Conservation (phyloP, 2,797 vertebrate species). For the Menidia menidia region DNA sequence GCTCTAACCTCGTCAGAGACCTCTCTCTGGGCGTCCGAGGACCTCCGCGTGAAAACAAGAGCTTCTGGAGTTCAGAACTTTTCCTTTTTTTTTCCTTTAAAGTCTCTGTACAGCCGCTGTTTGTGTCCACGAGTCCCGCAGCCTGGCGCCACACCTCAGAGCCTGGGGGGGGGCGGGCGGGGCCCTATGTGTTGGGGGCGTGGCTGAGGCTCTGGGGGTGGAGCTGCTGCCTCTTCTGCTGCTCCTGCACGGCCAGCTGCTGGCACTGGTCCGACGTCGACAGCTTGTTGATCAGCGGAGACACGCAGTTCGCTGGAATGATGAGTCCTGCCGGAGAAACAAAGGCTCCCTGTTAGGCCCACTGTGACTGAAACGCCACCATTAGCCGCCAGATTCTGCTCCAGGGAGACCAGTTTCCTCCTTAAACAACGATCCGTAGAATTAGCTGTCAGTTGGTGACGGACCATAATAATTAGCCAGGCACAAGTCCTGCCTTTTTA, state of each 20-base stretch:
- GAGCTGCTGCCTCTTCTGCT: conserved; percentile 97
- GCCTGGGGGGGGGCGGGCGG: conserved; percentile 36
- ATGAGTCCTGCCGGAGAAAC: conserved; percentile 87
- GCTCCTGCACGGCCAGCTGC: conserved; percentile 96
- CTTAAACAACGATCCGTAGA: too few species aligned
- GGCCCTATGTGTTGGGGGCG: conserved; percentile 84
- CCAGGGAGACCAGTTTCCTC: too few species aligned
- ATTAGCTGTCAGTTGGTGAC: too few species aligned
- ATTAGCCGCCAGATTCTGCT: too few species aligned
- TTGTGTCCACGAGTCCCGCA: conserved; percentile 42
- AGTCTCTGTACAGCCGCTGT: conserved; percentile 71
- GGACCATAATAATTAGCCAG: too few species aligned
- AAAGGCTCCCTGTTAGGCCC: background rate
- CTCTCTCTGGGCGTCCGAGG: conserved; percentile 80
- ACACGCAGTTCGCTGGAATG: conserved; percentile 97
- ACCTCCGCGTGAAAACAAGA: conserved; percentile 55
- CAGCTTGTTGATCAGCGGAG: conserved; percentile 92
- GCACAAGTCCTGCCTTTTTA: too few species aligned
- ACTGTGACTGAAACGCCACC: background rate
- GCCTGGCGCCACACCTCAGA: conserved; percentile 31
- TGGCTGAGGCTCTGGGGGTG: conserved; percentile 97
- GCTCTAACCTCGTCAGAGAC: conserved; percentile 32
- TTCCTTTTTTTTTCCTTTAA: conserved; percentile 23
- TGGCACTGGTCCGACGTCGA: conserved; percentile 97
- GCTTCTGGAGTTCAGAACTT: conserved; percentile 85